Percentiles rank a stretch among this genome's conserved stretches.
These are phyloP conservation scores for Marronus borbonicus DNA, from an alignment of 2,888 invertebrate species.

Conservation along the genomic window DNA sequence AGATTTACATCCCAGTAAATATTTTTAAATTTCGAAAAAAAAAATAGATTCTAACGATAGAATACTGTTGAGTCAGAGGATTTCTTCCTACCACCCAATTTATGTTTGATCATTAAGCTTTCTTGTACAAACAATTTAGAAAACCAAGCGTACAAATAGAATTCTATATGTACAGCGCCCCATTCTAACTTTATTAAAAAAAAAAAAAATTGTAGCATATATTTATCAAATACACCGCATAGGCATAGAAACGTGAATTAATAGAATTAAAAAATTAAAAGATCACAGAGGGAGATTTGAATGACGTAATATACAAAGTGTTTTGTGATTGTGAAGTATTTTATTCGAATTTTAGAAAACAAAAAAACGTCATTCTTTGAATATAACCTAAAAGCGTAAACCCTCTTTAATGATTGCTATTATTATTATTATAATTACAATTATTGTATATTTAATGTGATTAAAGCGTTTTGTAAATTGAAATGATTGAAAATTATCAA, in stretches of 20 bases:
- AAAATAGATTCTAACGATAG: too few relatives aligned
- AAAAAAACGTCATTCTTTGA: slow-evolving; percentile 21
- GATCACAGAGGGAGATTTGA: slow-evolving; percentile 59
- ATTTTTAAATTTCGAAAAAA: too few relatives aligned
- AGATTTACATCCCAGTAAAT: too few relatives aligned
- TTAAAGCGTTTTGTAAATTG: slow-evolving; percentile 7
- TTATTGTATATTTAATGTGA: slow-evolving; percentile 32
- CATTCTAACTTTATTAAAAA: too few relatives aligned
- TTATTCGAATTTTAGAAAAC: neutral
- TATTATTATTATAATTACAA: slow-evolving; percentile 58
- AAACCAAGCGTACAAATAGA: too few relatives aligned
- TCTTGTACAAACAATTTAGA: too few relatives aligned
- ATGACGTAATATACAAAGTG: slow-evolving; percentile 8
- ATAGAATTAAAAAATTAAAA: slow-evolving; percentile 6
- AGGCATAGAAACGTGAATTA: slow-evolving; percentile 26
- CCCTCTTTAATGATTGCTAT: slow-evolving; percentile 62
- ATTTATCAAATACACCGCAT: neutral
- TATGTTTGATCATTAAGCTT: too few relatives aligned
- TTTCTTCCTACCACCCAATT: too few relatives aligned
- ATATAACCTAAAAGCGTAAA: slow-evolving; percentile 41
- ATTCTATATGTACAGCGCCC: too few relatives aligned
- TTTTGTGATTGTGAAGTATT: neutral
- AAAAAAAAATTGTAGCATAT: too few relatives aligned
- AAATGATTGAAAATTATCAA: slow-evolving; percentile 23
- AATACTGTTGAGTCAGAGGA: too few relatives aligned